A percentile compares a stretch with the other conserved stretches of the same genome.
Evolutionary conservation across 2,888 invertebrate species (phyloP).

Genomic region (Lamellibrachia columna): DNA sequence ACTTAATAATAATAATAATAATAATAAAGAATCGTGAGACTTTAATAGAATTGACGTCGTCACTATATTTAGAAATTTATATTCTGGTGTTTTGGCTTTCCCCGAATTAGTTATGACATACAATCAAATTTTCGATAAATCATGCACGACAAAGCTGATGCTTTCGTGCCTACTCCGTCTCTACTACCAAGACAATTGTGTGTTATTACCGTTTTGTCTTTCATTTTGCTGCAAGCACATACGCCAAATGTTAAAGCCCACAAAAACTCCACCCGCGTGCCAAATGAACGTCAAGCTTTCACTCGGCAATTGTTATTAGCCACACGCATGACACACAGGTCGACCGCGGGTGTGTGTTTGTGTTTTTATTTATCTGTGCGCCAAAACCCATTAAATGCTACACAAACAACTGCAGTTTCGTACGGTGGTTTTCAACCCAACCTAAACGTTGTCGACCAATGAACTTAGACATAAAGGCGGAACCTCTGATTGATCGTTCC

Average conservation of each 20-base stretch:
- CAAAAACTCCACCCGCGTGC: not conserved
- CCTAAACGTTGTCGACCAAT: not conserved
- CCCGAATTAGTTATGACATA: not conserved
- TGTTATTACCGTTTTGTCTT: not conserved
- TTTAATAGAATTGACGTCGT: too few species aligned
- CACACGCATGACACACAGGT: not conserved
- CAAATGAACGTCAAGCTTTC: not conserved
- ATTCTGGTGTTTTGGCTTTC: not conserved
- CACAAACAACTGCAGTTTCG: not conserved
- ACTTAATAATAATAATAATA: too few species aligned
- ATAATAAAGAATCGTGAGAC: too few species aligned
- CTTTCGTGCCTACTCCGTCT: not conserved
- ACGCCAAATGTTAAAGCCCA: not conserved
- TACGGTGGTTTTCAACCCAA: not conserved
- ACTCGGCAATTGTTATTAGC: not conserved
- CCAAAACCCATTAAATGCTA: not conserved
- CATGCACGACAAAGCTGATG: too few species aligned
- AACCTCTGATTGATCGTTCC: not conserved
- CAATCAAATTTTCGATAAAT: not conserved
- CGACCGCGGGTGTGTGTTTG: not conserved
- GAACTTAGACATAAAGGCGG: not conserved
- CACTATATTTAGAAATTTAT: not conserved
- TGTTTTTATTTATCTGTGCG: not conserved
- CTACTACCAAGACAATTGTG: not conserved
- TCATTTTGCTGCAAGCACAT: not conserved